Conservation (phyloP, 2,888 invertebrate species). For the Cantharis lateralis region DNA sequence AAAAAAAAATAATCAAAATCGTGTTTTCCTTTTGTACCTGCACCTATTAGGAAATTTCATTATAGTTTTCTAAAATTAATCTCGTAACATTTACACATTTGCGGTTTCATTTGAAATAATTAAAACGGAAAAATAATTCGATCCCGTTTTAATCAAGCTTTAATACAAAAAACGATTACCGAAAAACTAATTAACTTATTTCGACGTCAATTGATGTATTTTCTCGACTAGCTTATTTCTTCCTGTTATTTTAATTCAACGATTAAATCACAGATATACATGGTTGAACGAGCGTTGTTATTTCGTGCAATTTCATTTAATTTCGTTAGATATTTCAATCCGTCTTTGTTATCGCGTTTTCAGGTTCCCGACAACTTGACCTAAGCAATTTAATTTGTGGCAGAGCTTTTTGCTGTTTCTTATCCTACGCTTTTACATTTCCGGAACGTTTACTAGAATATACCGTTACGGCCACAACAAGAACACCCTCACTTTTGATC, state of each 20-base stretch:
- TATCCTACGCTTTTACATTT: constrained; percentile 40
- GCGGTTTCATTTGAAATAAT: background rate
- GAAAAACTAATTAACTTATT: background rate
- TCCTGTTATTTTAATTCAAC: constrained; percentile 37
- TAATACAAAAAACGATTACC: background rate
- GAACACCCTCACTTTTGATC: constrained; percentile 39
- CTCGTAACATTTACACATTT: background rate
- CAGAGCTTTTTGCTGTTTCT: constrained; percentile 34
- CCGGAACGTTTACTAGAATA: constrained; percentile 35
- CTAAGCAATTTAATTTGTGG: constrained; percentile 41
- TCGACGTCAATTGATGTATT: constrained; percentile 1
- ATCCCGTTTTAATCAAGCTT: background rate
- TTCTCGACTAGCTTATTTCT: constrained; percentile 2
- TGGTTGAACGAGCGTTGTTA: constrained; percentile 42
- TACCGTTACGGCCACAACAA: constrained; percentile 32
- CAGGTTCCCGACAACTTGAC: constrained; percentile 37
- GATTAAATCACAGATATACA: constrained; percentile 36
- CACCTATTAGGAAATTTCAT: background rate
- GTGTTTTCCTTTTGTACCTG: background rate
- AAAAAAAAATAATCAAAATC: background rate
- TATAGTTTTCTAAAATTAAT: background rate
- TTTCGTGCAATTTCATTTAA: constrained; percentile 51
- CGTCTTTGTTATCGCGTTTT: constrained; percentile 44
- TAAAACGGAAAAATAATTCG: background rate
- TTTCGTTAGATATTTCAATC: constrained; percentile 52